A percentile compares a stretch with the other conserved stretches of the same genome.
Evolutionary conservation across 2,888 invertebrate species (phyloP).

Genomic region (Epistrophe grossulariae): DNA sequence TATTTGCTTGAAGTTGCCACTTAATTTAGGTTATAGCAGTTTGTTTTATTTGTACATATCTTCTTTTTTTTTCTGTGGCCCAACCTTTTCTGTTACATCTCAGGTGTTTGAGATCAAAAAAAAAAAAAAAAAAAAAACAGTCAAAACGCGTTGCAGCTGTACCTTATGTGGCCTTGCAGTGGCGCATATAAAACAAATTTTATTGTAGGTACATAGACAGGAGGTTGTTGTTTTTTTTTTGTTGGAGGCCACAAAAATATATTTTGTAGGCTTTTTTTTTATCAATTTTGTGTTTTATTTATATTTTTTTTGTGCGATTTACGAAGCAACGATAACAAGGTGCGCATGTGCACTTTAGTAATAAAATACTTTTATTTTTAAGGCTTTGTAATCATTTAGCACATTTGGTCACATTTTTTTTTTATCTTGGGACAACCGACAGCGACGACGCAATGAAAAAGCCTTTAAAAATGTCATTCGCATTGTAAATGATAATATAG

Average conservation of each 20-base stretch:
- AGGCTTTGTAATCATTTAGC: constrained; percentile 53
- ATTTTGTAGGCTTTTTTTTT: constrained; percentile 28
- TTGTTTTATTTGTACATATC: constrained; percentile 23
- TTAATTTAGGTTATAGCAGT: constrained; percentile 69
- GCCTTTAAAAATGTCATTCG: constrained; percentile 49
- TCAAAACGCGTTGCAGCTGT: constrained; percentile 62
- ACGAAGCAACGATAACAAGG: constrained; percentile 70
- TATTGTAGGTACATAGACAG: constrained; percentile 63
- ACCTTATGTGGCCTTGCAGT: constrained; percentile 66
- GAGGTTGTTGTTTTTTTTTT: constrained; percentile 39
- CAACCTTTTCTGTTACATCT: constrained; percentile 67
- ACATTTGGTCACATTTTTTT: constrained; percentile 54
- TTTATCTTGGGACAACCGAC: not conserved
- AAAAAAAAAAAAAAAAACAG: constrained; percentile 47
- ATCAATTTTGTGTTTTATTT: constrained; percentile 30
- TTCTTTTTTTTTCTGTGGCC: constrained; percentile 32
- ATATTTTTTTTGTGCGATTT: constrained; percentile 50
- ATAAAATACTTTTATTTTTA: constrained; percentile 42
- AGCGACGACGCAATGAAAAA: not conserved
- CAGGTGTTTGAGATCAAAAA: constrained; percentile 71
- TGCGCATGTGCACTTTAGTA: constrained; percentile 50
- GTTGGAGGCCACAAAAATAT: constrained; percentile 59
- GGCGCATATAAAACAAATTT: constrained; percentile 67
- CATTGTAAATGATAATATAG: constrained; percentile 45
- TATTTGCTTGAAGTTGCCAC: constrained; percentile 71